phyloP scores from a whole-genome alignment of 2,113 vertebrate genomes.

The Phrynosoma blainvillii region DNA sequence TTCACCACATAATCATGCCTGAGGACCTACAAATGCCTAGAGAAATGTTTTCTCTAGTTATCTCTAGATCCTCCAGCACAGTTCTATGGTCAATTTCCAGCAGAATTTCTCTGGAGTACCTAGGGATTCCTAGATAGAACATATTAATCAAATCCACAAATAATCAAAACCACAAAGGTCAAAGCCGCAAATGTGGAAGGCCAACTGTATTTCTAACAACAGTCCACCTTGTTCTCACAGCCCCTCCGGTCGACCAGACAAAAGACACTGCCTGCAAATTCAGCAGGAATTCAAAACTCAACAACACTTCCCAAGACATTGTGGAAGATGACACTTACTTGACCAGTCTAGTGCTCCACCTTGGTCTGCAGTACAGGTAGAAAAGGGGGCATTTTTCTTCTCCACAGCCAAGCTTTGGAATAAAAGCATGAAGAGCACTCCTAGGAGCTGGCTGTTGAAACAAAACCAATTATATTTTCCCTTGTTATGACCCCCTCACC shows the following conservation, averaged over 20 bases:
- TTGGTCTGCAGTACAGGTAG: conserved; percentile 76
- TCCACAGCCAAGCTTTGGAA: conserved; percentile 77
- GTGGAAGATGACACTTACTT: conserved; percentile 73
- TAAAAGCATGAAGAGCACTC: conserved; percentile 80
- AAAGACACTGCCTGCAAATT: neutral
- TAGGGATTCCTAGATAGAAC: too few species aligned
- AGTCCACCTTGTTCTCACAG: neutral
- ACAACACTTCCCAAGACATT: neutral
- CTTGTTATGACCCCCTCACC: neutral
- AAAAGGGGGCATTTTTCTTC: conserved; percentile 68
- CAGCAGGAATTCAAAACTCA: neutral
- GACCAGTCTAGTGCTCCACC: conserved; percentile 83
- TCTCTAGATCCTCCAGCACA: too few species aligned
- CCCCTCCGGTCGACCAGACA: neutral
- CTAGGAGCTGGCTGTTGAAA: conserved; percentile 84
- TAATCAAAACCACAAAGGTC: too few species aligned
- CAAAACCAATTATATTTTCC: neutral
- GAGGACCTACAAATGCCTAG: too few species aligned
- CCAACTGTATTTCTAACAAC: neutral
- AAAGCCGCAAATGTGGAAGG: too few species aligned
- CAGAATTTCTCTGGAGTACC: too few species aligned
- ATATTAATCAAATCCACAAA: too few species aligned
- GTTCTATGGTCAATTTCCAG: too few species aligned
- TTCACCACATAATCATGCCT: too few species aligned
- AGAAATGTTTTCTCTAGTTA: too few species aligned